Evolutionary conservation across 2,797 vertebrate genomes (phyloP).

Genomic region (Choloepus didactylus): DNA sequence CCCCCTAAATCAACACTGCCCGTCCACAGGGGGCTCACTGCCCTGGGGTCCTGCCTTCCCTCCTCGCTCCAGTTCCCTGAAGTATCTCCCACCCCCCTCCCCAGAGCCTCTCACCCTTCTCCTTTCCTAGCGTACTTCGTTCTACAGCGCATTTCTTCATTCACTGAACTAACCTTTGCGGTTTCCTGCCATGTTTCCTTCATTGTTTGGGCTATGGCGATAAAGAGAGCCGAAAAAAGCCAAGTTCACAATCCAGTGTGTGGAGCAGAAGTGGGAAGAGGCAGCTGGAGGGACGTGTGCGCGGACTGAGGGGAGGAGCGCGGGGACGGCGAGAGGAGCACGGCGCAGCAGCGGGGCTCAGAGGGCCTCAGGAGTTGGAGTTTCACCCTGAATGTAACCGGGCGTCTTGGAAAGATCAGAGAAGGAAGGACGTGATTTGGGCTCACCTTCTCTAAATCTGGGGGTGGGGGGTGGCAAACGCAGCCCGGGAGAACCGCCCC

Average conservation of each 20-base stretch:
- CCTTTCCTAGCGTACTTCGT: background rate
- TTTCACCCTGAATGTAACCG: background rate
- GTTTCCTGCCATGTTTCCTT: background rate
- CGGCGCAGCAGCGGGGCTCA: background rate
- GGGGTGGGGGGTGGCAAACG: too few relatives aligned
- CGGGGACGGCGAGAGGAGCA: too few relatives aligned
- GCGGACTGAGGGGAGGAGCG: background rate
- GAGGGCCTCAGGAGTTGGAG: background rate
- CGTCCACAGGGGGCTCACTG: accelerated
- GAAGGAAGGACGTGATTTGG: background rate
- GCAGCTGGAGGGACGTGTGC: background rate
- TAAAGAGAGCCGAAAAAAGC: background rate
- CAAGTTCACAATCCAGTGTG: too few relatives aligned
- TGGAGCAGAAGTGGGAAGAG: background rate
- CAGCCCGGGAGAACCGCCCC: too few relatives aligned
- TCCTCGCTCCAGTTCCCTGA: background rate
- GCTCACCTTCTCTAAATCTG: background rate
- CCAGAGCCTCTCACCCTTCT: too few relatives aligned
- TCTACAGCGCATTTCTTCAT: background rate
- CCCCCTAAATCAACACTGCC: background rate
- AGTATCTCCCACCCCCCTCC: background rate
- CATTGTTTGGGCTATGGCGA: background rate
- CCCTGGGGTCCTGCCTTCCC: too few relatives aligned
- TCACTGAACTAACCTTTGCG: background rate
- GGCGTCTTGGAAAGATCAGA: background rate